Evolutionary conservation across 2,113 vertebrate genomes (phyloP).

Genomic region (Sus scrofa): DNA sequence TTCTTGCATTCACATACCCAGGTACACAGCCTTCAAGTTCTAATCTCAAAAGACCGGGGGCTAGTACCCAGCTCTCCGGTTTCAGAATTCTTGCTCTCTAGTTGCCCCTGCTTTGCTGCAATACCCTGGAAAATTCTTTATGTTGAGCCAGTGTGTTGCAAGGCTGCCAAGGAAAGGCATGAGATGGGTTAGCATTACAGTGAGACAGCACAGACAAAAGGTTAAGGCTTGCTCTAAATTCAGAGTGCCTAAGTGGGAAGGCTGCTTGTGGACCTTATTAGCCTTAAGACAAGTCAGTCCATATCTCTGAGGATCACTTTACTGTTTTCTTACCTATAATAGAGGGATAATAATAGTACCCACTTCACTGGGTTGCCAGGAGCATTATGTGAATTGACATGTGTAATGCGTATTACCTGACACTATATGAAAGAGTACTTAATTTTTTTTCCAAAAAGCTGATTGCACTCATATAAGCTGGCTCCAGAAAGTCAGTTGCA

Average conservation of each 20-base stretch:
- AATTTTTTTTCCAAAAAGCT: conserved; percentile 25
- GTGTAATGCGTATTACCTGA: conserved; percentile 29
- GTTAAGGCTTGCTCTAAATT: background rate
- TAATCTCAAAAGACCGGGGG: background rate
- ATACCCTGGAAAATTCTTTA: background rate
- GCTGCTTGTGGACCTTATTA: background rate
- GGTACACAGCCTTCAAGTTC: background rate
- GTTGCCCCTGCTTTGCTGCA: background rate
- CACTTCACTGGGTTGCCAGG: background rate
- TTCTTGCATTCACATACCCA: background rate
- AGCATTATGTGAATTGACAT: conserved; percentile 8
- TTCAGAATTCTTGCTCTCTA: background rate
- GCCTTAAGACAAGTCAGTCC: background rate
- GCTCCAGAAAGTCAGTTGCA: background rate
- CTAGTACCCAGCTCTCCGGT: background rate
- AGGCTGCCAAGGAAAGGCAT: background rate
- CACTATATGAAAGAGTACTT: background rate
- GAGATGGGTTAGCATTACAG: background rate
- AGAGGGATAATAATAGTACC: background rate
- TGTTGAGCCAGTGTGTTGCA: background rate
- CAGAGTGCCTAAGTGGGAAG: background rate
- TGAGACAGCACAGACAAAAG: background rate
- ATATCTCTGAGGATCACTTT: background rate
- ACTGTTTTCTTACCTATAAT: conserved; percentile 10
- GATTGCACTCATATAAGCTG: background rate